Conservation (phyloP, 2,113 vertebrate genomes). For the Anseranas semipalmata region DNA sequence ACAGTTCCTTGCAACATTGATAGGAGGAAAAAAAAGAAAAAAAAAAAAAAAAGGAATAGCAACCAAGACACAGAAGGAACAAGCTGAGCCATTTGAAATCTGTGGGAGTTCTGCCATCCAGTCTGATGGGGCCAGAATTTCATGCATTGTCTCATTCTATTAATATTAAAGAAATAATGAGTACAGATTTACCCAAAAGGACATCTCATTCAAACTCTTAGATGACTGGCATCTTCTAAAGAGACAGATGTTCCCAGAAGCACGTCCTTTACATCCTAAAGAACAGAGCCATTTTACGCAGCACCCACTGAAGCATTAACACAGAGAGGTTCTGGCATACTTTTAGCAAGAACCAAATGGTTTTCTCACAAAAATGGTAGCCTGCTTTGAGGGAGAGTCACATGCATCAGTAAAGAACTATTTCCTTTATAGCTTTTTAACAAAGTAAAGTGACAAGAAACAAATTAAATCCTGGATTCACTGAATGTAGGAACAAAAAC, state of each 20-base stretch:
- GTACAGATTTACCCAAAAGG: slow-evolving; percentile 26
- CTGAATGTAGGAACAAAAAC: background rate
- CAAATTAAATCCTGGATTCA: background rate
- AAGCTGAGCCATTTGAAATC: slow-evolving; percentile 2
- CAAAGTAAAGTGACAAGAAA: background rate
- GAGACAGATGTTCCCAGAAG: slow-evolving; percentile 11
- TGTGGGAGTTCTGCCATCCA: slow-evolving; percentile 19
- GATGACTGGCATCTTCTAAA: slow-evolving; percentile 9
- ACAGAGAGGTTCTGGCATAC: background rate
- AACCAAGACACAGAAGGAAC: slow-evolving; percentile 23
- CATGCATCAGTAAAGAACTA: background rate
- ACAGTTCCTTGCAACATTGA: background rate
- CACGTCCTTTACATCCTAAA: background rate
- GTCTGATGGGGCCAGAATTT: slow-evolving; percentile 44
- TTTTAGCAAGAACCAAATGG: background rate
- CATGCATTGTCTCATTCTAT: slow-evolving; percentile 49
- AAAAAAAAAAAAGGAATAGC: background rate
- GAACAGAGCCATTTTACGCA: background rate
- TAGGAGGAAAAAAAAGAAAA: background rate
- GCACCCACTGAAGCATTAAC: background rate
- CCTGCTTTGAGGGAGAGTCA: background rate
- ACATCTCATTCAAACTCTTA: slow-evolving; percentile 19
- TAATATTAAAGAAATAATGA: slow-evolving; percentile 43
- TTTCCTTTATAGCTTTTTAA: background rate
- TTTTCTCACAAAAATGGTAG: background rate